These are phyloP conservation scores for Dolomedes plantarius DNA, from an alignment of 2,888 invertebrate genomes.

Conservation along the genomic window DNA sequence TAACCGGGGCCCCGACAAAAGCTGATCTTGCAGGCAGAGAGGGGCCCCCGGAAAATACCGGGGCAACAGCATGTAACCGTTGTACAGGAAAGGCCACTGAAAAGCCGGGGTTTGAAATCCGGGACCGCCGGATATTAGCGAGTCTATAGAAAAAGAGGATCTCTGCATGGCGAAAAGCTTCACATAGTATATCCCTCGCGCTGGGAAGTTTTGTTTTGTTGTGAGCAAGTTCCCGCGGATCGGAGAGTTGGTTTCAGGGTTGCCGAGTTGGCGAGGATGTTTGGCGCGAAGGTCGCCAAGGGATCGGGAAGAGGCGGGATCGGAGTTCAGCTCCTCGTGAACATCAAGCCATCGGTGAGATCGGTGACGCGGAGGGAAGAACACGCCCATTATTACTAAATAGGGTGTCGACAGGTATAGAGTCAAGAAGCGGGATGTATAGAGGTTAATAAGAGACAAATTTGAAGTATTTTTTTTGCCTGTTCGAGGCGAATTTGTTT, in stretches of 20 bases:
- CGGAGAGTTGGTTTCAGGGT: conserved; percentile 19
- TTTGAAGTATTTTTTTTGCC: background rate
- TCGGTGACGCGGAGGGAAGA: background rate
- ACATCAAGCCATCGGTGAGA: background rate
- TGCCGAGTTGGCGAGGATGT: conserved; percentile 19
- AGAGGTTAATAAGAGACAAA: conserved; percentile 11
- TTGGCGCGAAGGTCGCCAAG: background rate
- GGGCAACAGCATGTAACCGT: conserved; percentile 64
- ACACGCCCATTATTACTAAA: background rate
- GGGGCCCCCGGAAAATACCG: conserved; percentile 45
- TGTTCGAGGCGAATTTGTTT: background rate
- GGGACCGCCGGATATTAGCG: conserved; percentile 59
- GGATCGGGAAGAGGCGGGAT: background rate
- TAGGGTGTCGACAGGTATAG: background rate
- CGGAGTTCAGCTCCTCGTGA: background rate
- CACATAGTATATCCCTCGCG: conserved; percentile 49
- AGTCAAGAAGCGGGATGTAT: background rate
- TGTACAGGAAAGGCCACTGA: conserved; percentile 63
- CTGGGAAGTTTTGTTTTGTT: conserved; percentile 22
- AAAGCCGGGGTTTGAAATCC: conserved; percentile 46
- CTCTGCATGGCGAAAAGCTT: conserved; percentile 56
- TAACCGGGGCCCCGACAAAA: conserved; percentile 26
- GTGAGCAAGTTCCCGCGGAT: background rate
- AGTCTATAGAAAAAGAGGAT: conserved; percentile 63
- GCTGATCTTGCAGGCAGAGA: conserved; percentile 38